A percentile compares a stretch with the other conserved stretches of the same genome.
Evolutionary conservation across 1,140 invertebrate genomes (phyloP).

Genomic region (Triops cancriformis): DNA sequence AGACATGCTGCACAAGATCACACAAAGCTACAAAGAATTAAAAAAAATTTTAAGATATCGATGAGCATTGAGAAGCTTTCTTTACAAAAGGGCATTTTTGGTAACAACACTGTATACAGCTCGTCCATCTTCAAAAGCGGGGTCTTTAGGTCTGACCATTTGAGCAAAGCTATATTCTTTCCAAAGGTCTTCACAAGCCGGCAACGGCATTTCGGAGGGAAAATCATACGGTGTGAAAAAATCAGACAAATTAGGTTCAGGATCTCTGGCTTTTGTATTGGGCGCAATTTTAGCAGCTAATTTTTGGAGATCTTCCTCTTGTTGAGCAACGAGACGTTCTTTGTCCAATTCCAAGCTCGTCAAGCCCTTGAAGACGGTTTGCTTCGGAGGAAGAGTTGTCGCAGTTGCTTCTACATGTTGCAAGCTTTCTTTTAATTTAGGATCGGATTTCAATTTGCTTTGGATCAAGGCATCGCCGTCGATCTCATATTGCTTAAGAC

Average conservation of each 20-base stretch:
- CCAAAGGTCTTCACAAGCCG: neutral
- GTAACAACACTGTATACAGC: neutral
- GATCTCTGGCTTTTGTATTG: neutral
- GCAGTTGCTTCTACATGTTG: neutral
- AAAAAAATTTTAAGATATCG: neutral
- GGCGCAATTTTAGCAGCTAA: neutral
- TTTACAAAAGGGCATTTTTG: neutral
- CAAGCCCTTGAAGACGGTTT: neutral
- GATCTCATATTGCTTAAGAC: neutral
- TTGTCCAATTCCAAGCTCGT: neutral
- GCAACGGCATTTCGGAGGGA: neutral
- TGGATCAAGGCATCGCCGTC: neutral
- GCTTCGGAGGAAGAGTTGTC: neutral
- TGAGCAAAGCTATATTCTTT: neutral
- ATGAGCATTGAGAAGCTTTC: neutral
- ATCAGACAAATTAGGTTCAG: neutral
- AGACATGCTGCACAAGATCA: too few species aligned
- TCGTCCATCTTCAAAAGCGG: neutral
- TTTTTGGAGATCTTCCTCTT: neutral
- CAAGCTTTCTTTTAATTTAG: neutral
- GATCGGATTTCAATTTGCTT: neutral
- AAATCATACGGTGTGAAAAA: neutral
- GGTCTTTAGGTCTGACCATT: neutral
- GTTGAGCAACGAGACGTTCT: neutral
- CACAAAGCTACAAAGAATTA: neutral